Base-by-base conservation (phyloP, 2,888 invertebrate species). In the Drosophila affinis region DNA sequence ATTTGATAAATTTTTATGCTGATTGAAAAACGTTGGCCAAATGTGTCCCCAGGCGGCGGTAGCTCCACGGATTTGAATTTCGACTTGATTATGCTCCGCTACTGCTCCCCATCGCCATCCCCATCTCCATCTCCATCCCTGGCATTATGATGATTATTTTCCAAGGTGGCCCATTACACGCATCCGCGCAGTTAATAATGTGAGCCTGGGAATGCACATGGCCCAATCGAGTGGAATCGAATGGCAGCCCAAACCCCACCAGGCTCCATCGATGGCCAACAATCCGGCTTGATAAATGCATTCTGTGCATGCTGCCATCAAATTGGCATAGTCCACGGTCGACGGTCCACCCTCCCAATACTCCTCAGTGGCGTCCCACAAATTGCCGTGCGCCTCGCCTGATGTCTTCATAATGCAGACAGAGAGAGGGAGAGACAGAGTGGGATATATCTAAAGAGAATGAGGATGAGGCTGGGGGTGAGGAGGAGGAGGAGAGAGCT, bases 1-100 rank as follows among this genome's bases (percentile, higher is more conserved):
- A 86, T 85, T 85, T 86, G 85, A 86, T 88, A 86, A 81, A 86
- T 86, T 86, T 76, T 86, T 86, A 86, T 86, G 85, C 84, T 86
- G 85, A 86, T 88, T 86, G 85, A 76, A 86, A 86, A 84, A 87
- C 65, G 86, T 73, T 82, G 80, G 73, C 84, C 76, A 76, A 86
- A 86, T 86, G 85, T 73, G 85, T 86, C 88, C 88, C 88, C 75
- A 75, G 81, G 73, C 59, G 78, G 57, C 57, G 63, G 51, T 68
- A 65, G 58, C 56, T 32, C 44, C 39, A 34, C 18, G 47, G 52
- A 48, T 54, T 49, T 61, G 51, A 44, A 72, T 72, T 82, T 82
- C 72, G 55, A 75, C 70, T 87, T 72, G 76, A 77, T 72, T 77
- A 63, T 70, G 27, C 24, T 48, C 14, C 21, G 27, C 14, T 27